Evolutionary conservation across 2,113 vertebrate species (phyloP).

Genomic region (Bambusicola thoracicus): DNA sequence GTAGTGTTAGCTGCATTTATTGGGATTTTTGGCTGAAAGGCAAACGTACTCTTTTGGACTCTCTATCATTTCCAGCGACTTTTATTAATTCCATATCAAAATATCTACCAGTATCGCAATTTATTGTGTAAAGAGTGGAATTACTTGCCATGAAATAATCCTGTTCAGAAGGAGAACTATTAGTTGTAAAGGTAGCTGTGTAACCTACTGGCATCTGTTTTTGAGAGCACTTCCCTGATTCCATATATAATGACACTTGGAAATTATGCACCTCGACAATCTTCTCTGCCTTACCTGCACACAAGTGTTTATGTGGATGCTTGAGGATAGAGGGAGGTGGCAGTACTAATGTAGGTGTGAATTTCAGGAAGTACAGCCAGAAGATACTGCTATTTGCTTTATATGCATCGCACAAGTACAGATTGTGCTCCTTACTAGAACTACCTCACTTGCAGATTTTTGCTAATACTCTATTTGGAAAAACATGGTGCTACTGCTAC

Average conservation of each 20-base stretch:
- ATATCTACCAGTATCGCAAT: background rate
- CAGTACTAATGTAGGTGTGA: background rate
- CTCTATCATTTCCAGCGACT: background rate
- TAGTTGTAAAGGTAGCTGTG: background rate
- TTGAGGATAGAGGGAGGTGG: background rate
- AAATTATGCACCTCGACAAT: background rate
- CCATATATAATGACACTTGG: background rate
- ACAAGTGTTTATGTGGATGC: background rate
- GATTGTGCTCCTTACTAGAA: background rate
- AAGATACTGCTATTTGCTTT: background rate
- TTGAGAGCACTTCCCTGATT: background rate
- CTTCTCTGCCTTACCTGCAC: background rate
- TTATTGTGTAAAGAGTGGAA: background rate
- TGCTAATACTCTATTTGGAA: background rate
- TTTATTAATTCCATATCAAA: background rate
- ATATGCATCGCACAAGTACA: background rate
- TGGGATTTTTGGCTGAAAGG: background rate
- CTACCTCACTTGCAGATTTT: background rate
- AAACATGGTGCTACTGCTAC: background rate
- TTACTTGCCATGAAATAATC: background rate
- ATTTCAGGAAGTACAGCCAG: background rate
- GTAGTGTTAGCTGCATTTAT: background rate
- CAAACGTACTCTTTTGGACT: background rate
- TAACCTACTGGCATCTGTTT: background rate
- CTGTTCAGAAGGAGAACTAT: background rate